Base-by-base conservation (phyloP, 2,888 invertebrate species). In the Cyclophora albipunctata region DNA sequence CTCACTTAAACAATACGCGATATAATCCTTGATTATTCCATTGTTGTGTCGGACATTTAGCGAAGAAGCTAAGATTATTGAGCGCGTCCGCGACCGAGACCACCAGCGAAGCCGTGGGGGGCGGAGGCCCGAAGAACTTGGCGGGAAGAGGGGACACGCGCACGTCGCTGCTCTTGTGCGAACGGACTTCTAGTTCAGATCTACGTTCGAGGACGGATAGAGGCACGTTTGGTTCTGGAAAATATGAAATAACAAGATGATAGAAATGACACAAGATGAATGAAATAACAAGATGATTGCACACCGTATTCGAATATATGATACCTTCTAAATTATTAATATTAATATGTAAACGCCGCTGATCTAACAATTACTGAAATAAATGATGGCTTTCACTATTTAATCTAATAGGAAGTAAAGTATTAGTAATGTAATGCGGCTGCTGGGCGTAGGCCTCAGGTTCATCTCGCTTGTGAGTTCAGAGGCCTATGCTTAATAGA, bases 1-100 rank as follows among this genome's bases (percentile, higher is more conserved):
- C 3, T 35, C 47, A 87, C 87, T 81, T 84, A 59, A 88, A 87
- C 52, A 87, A 55, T 41, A 87, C 66, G 43, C 87, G 66, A 63
- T 76, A 86, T 2, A 87, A 54, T 35, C 86, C 87, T 45, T 66
- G 68, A 45, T 83, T 84, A 52, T 84, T 86, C 84, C 87, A 87
- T 33, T 57, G 60, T 49, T 73, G 74, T 3, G 84, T 65, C 0
- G 84, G 85, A 41, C 79, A 80, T 37, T 64, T 66, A 7, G 63
- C 60, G 53, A 79, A 81, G 2, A 62, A 71, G 56, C 69, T 69
- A 20, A 81, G 58, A 51, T 88, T 88, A 52, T 78, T 73, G 3
- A 87, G 50, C 3, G 75, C 73, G 41, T 82, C 77, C 0, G 84
- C 78, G 7, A 80, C 34, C 0, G 79, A 62, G 0, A 71, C 63